phyloP scores from a whole-genome alignment of 2,888 invertebrate genomes.

The Rugalucina vietnamica region DNA sequence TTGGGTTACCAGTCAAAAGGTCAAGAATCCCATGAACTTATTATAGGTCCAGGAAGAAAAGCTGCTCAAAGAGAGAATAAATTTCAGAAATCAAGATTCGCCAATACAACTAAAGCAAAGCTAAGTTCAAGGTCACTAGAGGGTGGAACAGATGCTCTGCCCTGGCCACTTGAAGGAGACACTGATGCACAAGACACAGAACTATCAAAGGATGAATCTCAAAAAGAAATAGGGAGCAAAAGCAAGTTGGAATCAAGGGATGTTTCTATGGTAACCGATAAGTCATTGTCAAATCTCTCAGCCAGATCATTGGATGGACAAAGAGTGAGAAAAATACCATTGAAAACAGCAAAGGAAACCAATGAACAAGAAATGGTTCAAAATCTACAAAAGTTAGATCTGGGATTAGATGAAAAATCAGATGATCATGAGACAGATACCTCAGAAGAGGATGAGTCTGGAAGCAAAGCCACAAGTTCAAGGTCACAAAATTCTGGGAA shows the following conservation, averaged over 20 bases:
- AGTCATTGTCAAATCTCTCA: background rate
- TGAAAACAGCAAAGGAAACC: background rate
- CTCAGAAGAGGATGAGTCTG: background rate
- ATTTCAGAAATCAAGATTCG: background rate
- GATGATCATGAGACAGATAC: background rate
- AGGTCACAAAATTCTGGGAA: background rate
- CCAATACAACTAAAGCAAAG: background rate
- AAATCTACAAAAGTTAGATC: background rate
- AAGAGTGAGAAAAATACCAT: background rate
- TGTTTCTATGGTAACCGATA: background rate
- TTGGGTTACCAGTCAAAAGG: background rate
- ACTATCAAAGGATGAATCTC: background rate
- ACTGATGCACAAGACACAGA: background rate
- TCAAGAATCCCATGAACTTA: background rate
- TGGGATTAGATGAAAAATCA: background rate
- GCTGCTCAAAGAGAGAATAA: background rate
- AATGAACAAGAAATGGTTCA: background rate
- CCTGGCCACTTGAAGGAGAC: background rate
- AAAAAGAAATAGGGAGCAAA: background rate
- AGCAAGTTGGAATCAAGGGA: background rate
- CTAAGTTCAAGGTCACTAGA: background rate
- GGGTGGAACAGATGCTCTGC: background rate
- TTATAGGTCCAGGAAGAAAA: background rate
- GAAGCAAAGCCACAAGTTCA: background rate
- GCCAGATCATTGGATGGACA: background rate